Evolutionary conservation across 2,113 vertebrate species (phyloP).

Genomic region (Tetrao urogallus): DNA sequence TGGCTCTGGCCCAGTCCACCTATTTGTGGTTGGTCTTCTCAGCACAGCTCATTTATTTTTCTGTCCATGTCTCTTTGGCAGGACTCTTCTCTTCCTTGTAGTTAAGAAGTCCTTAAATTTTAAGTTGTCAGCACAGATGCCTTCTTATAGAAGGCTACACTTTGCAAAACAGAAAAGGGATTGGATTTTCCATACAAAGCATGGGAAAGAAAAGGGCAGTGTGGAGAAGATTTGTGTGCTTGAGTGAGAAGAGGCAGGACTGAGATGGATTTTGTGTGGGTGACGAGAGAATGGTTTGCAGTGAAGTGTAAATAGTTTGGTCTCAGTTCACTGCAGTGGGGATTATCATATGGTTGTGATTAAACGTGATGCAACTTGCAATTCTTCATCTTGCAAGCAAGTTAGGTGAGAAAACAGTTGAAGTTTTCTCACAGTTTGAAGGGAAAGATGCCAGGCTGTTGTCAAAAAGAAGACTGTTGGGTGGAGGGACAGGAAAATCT

Average conservation of each 20-base stretch:
- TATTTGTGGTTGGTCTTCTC: background rate
- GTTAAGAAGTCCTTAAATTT: background rate
- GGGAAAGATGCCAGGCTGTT: background rate
- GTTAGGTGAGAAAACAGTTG: background rate
- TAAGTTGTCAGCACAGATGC: background rate
- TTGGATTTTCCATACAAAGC: background rate
- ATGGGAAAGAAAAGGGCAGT: background rate
- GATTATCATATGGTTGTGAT: background rate
- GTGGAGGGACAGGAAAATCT: background rate
- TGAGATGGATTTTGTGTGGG: background rate
- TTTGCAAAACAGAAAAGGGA: background rate
- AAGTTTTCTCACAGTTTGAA: background rate
- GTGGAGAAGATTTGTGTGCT: background rate
- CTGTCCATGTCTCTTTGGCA: rapidly evolving
- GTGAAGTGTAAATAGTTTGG: background rate
- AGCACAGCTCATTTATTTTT: background rate
- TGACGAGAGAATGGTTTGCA: background rate
- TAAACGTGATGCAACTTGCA: background rate
- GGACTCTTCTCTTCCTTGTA: background rate
- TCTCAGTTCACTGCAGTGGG: background rate
- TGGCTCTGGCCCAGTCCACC: rapidly evolving
- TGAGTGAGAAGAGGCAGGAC: background rate
- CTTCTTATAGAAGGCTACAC: background rate
- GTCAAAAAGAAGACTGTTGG: background rate
- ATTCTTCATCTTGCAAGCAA: background rate